phyloP scores from a whole-genome alignment of 2,888 invertebrate genomes.

The Tridacna gigas region DNA sequence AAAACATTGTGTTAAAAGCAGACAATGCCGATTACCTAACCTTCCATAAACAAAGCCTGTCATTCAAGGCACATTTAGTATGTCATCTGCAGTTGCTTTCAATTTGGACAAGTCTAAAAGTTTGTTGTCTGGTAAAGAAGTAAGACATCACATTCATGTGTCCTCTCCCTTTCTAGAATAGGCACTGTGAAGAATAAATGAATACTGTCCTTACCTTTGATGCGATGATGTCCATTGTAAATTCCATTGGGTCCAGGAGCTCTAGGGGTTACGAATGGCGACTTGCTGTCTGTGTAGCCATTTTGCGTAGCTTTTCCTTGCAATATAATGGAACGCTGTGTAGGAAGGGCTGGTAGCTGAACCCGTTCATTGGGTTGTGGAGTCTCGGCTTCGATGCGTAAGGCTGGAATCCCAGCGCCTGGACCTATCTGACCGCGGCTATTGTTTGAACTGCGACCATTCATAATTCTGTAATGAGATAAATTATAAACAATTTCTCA shows the following conservation, averaged over 20 bases:
- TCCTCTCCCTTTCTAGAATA: no score
- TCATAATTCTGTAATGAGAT: conserved; percentile 76
- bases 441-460: conserved; percentile 70
- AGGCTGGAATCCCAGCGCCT: conserved; percentile 71
- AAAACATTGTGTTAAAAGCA: no score
- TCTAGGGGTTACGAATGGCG: conserved; percentile 64
- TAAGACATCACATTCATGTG: no score
- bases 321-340: conserved; percentile 64
- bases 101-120: no score
- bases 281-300: conserved; percentile 60
- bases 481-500: not conserved
- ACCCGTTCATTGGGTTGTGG: conserved; percentile 76
- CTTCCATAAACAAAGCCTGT: no score
- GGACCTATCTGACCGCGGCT: conserved; percentile 62
- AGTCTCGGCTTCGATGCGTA: conserved; percentile 79
- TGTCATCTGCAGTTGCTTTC: no score
- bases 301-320: conserved; percentile 72
- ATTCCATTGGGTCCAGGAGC: conserved; percentile 61
- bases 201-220: not conserved
- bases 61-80: no score
- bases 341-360: conserved; percentile 58
- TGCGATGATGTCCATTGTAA: conserved; percentile 39
- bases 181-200: no score
- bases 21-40: no score
- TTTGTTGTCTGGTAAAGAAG: no score